Evolutionary conservation across 2,113 vertebrate species (phyloP).

Genomic region (Ailuropoda melanoleuca): DNA sequence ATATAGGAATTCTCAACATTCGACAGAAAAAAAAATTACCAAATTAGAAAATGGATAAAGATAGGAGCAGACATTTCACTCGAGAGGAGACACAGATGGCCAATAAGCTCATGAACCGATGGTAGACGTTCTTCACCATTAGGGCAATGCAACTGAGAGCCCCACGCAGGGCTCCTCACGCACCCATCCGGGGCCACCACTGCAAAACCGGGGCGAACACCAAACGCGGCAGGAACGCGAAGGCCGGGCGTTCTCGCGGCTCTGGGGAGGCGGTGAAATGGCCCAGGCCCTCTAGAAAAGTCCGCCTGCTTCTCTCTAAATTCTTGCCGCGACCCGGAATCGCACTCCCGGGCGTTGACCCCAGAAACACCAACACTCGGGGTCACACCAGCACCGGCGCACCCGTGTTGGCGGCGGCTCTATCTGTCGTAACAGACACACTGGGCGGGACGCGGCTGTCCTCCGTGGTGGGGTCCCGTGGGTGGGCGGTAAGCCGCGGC

Average conservation of each 20-base stretch:
- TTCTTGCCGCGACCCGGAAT: background rate
- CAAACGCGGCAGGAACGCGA: background rate
- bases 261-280: background rate
- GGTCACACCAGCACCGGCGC: background rate
- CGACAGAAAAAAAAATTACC: background rate
- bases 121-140: accelerated
- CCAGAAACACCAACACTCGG: background rate
- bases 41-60: background rate
- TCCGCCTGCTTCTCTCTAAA: background rate
- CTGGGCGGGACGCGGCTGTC: background rate
- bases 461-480: background rate
- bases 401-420: background rate
- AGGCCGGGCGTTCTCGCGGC: accelerated
- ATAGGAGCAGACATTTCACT: background rate
- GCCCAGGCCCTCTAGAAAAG: background rate
- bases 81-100: no score
- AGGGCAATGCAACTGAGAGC: no score
- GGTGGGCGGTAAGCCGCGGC: background rate
- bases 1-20: background rate
- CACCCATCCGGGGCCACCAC: no score
- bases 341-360: background rate
- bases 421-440: no score
- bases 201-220: no score
- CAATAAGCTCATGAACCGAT: background rate
- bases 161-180: no score